Conservation (phyloP, 2,888 invertebrate species). For the Zelleria hepariella region DNA sequence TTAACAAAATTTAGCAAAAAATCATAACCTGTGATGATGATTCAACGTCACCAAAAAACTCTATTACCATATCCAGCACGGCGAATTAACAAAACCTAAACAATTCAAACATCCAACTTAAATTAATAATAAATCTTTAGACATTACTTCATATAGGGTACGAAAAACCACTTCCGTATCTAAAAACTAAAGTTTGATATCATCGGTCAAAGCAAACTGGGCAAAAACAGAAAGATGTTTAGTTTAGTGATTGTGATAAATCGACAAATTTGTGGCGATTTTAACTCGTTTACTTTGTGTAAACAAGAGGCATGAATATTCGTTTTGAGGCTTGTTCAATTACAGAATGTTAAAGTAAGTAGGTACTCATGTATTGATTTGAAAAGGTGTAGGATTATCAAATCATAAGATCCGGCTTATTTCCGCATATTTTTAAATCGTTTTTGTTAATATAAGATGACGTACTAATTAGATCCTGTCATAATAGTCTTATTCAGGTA, state of each 20-base stretch:
- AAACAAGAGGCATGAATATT: neutral
- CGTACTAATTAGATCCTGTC: neutral
- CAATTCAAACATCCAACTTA: neutral
- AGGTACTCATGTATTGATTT: neutral
- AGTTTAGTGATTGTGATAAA: slow-evolving; percentile 11
- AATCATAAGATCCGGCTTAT: neutral
- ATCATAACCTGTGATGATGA: neutral
- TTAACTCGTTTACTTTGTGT: neutral
- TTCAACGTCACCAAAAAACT: neutral
- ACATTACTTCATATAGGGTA: slow-evolving; percentile 24
- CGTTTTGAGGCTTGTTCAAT: neutral
- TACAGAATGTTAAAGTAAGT: no score
- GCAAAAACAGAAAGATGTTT: neutral
- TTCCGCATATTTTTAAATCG: neutral
- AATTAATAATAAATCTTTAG: slow-evolving; percentile 13
- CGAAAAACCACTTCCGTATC: slow-evolving; percentile 34
- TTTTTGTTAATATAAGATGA: neutral
- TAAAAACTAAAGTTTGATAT: slow-evolving; percentile 35
- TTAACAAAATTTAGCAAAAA: neutral
- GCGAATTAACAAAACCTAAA: neutral
- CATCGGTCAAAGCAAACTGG: slow-evolving; percentile 15
- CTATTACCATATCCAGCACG: neutral
- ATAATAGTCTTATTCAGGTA: neutral
- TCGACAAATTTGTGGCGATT: slow-evolving; percentile 11
- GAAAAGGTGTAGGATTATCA: neutral